Percentiles rank a stretch among this genome's conserved stretches.
Evolutionary conservation across 2,113 vertebrate genomes (phyloP).

Genomic region (Apus apus): DNA sequence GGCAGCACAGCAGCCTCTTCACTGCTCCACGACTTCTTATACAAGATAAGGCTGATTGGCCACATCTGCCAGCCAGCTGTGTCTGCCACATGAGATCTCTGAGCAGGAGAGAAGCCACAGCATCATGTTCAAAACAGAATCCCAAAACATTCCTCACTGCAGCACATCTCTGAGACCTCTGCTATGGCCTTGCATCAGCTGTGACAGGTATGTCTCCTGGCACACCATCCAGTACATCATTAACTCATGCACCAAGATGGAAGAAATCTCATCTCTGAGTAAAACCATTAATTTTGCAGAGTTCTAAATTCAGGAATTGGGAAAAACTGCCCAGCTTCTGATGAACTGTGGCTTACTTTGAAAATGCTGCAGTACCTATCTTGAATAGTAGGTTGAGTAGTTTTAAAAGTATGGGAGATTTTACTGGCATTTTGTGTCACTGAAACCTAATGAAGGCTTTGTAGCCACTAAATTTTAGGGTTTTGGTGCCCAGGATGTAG

Average conservation of each 20-base stretch:
- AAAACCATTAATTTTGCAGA: background rate
- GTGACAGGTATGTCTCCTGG: background rate
- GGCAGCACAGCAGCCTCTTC: background rate
- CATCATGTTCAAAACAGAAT: background rate
- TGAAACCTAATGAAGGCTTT: background rate
- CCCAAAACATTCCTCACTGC: fast-evolving
- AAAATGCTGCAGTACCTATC: background rate
- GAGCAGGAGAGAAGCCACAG: background rate
- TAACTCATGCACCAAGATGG: background rate
- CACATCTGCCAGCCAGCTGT: constrained; percentile 27
- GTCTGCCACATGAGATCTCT: background rate
- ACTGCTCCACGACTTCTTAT: background rate
- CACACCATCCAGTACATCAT: background rate
- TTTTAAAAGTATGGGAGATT: background rate
- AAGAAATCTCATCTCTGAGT: background rate
- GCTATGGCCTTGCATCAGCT: background rate
- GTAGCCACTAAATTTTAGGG: background rate
- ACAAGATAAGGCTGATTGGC: background rate
- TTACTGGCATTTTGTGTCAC: background rate
- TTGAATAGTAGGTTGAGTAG: background rate
- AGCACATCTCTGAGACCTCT: background rate
- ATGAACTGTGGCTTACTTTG: background rate
- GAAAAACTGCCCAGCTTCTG: background rate
- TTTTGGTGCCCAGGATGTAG: background rate
- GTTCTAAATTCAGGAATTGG: background rate